Base-by-base conservation (phyloP, 2,797 vertebrate genomes). In the Manis pentadactyla region DNA sequence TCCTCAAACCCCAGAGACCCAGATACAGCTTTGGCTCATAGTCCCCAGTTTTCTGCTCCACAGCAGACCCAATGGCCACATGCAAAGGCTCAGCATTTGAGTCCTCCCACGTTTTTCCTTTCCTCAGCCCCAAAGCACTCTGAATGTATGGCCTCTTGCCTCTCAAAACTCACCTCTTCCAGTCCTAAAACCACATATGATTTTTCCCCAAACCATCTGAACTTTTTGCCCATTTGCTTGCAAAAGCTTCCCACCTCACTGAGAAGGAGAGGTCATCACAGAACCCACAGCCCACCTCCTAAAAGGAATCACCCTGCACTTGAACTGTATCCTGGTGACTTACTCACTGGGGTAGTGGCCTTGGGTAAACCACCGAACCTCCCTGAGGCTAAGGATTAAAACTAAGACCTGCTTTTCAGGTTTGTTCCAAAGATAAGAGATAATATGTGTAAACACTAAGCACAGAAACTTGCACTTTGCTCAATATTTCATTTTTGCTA, bases 391-490 rank as follows among this genome's bases (percentile, higher is more conserved):
- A 83, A 74, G 57, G 21, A 59, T 89, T 93, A 29, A 92, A 84
- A 95, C 77, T 37, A 94, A 42, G 5, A 57, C 73, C 46, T 93
- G 87, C 31, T 49, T 78, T 91, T 81, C 89, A 82, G 34, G 46
- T 71, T 82, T 86, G 42, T 59, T 86, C 59, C 74, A 83, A 89
- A 87, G 74, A 86, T 78, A 83, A 93, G 68, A 73, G 78, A 49
- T 55, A 82, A 78, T 46, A 64, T 5, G 29, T 63, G 37, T 69
- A 42, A 96, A 92, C 69, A 86, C 15, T 7, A 69, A 85, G 61
- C 59, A 37, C 77, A 49, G 46, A 94, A 57, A 94, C 89, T 78
- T 91, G 14, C 25, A 64, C 29, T 92, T 87, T 75, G 46, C 42
- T 51, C 12, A 21, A 42, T 93, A 94, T 84, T 93, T 42, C 25